Conservation (phyloP, 2,888 invertebrate genomes). For the Eueremaeus valkanovi region DNA sequence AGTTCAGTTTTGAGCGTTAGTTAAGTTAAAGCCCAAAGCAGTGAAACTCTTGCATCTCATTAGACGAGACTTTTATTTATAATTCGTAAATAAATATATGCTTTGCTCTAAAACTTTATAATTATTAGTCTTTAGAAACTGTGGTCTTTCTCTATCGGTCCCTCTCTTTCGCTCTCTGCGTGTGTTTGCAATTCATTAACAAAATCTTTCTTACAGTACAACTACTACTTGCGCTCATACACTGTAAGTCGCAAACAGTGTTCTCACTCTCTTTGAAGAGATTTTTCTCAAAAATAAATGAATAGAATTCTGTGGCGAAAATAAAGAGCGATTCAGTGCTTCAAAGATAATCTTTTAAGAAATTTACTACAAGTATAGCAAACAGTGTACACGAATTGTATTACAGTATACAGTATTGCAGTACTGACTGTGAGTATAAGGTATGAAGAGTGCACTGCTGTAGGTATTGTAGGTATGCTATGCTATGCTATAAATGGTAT, state of each 20-base stretch:
- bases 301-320: conserved; percentile 1
- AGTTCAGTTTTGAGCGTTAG: background rate
- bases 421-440: too few species aligned
- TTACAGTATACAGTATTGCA: too few species aligned
- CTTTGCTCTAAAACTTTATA: background rate
- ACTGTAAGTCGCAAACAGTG: background rate
- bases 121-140: background rate
- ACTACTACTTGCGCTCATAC: background rate
- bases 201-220: background rate
- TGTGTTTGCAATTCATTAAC: conserved; percentile 21
- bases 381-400: background rate
- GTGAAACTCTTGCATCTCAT: background rate
- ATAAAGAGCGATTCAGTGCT: background rate
- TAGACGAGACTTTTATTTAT: conserved; percentile 4
- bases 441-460: conserved; percentile 20
- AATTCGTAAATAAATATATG: conserved; percentile 11
- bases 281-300: background rate
- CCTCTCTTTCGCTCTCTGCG: background rate
- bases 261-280: background rate
- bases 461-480: background rate
- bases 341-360: background rate
- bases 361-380: background rate
- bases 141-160: background rate
- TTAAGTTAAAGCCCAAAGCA: background rate
- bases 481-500: too few species aligned